Percentiles rank a stretch among this genome's conserved stretches.
Conservation (phyloP, 1,140 invertebrate genomes). For the Cecropterus lyciades region DNA sequence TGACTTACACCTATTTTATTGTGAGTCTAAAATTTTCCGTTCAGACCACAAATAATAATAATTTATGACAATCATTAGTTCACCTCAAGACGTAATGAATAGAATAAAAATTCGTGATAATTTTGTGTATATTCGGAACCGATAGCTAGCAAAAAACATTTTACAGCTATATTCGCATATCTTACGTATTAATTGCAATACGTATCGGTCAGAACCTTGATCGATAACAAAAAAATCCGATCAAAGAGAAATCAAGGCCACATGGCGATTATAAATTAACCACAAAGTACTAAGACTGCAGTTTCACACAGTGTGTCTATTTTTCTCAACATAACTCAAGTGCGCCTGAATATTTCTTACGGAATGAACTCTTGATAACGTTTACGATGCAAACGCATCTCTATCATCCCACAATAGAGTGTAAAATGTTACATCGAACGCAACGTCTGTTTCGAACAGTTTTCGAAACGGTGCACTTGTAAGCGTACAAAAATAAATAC, state of each 20-base stretch:
- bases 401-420: slow-evolving; percentile 1
- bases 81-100: no score
- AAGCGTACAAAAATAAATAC: slow-evolving; percentile 47
- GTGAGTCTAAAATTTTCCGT: no score
- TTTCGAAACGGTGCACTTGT: slow-evolving; percentile 39
- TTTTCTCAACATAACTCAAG: slow-evolving; percentile 38
- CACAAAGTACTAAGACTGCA: slow-evolving; percentile 1
- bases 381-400: slow-evolving; percentile 9
- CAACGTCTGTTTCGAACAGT: slow-evolving; percentile 35
- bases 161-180: no score
- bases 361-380: background rate
- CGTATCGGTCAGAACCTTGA: no score
- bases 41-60: no score
- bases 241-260: background rate
- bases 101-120: no score
- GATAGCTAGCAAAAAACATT: no score
- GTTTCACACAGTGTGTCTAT: slow-evolving; percentile 36
- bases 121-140: no score
- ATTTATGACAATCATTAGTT: no score
- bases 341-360: slow-evolving; percentile 38
- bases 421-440: slow-evolving; percentile 15
- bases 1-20: no score
- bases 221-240: no score
- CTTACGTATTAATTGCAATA: no score
- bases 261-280: background rate